A percentile compares a stretch with the other conserved stretches of the same genome.
phyloP scores from a whole-genome alignment of 1,140 invertebrate species.

The Atopsyche davidsoni region DNA sequence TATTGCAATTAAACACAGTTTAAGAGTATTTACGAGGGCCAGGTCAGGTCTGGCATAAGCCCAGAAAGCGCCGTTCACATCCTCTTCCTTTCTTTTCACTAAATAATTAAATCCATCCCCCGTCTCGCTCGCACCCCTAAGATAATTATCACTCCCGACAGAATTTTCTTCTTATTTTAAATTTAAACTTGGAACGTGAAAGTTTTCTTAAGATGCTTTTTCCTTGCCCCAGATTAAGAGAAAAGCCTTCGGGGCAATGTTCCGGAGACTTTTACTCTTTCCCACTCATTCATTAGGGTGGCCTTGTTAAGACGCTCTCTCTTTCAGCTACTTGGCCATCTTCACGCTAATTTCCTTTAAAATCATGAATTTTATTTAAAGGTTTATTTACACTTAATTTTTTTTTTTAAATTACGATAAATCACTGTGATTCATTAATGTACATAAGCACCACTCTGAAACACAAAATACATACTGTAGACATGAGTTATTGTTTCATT shows the following conservation, averaged over 20 bases:
- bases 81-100: constrained; percentile 24
- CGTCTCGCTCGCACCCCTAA: constrained; percentile 10
- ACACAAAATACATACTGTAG: too few species aligned
- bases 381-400: too few species aligned
- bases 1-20: constrained; percentile 9
- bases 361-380: background rate
- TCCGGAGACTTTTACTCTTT: constrained; percentile 23
- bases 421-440: too few species aligned
- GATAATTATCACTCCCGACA: constrained; percentile 26
- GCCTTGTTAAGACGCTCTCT: background rate
- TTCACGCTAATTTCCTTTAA: background rate
- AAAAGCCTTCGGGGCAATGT: constrained; percentile 9
- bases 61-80: constrained; percentile 11
- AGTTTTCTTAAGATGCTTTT: constrained; percentile 24
- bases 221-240: constrained; percentile 22
- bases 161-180: constrained; percentile 25
- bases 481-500: too few species aligned
- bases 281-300: constrained; percentile 20
- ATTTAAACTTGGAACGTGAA: constrained; percentile 28
- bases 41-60: constrained; percentile 23
- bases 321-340: constrained; percentile 10
- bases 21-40: constrained; percentile 4
- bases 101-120: constrained; percentile 25
- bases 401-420: too few species aligned
- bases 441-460: too few species aligned